These are phyloP conservation scores for Taxidea taxus DNA, from an alignment of 2,113 vertebrate genomes.

Conservation along the genomic window DNA sequence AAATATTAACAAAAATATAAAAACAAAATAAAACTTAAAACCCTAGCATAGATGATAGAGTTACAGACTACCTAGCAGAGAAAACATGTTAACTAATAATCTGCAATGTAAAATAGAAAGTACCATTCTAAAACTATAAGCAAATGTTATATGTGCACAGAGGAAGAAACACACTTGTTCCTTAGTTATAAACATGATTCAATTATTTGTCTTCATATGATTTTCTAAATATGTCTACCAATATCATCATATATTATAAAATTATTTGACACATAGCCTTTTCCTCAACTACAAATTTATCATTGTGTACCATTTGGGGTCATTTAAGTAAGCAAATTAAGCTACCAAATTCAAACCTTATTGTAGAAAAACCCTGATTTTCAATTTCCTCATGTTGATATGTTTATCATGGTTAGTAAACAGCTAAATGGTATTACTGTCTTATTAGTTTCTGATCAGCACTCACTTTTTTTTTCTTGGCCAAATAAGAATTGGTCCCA, in stretches of 20 bases:
- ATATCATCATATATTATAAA: background rate
- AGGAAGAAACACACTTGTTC: background rate
- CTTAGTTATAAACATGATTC: background rate
- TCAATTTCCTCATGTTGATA: background rate
- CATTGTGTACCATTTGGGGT: background rate
- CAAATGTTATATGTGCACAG: background rate
- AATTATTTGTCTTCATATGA: background rate
- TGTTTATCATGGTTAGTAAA: background rate
- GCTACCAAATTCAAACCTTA: background rate
- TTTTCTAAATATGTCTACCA: background rate
- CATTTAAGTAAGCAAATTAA: background rate
- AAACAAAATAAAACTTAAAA: background rate
- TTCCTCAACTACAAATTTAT: background rate
- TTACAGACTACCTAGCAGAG: background rate
- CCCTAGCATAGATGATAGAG: background rate
- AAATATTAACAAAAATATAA: background rate
- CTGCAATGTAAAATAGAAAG: background rate
- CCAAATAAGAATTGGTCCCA: background rate
- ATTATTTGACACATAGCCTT: background rate
- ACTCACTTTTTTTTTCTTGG: background rate
- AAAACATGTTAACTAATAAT: background rate
- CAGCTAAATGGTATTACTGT: background rate
- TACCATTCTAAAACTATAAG: background rate
- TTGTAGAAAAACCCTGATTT: background rate
- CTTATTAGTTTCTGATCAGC: background rate